Percentiles rank a stretch among this genome's conserved stretches.
These are phyloP conservation scores for Lepidurus packardi DNA, from an alignment of 1,140 invertebrate species.

Conservation along the genomic window DNA sequence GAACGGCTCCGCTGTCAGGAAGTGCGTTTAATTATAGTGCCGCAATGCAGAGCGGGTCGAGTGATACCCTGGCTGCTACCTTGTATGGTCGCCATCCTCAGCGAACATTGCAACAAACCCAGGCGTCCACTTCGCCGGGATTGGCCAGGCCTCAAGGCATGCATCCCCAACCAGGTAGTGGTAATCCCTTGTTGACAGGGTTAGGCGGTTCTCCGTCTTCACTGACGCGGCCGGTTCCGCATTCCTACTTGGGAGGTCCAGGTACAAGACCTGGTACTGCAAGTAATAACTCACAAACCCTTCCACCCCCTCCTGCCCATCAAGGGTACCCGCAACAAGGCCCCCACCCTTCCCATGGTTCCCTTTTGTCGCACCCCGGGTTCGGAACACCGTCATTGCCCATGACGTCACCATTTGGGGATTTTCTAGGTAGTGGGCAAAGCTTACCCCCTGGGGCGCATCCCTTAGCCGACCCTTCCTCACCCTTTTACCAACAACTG, in stretches of 20 bases:
- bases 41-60: background rate
- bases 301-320: conserved; percentile 30
- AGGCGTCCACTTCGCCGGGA: background rate
- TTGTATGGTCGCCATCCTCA: conserved; percentile 23
- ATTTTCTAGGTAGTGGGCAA: conserved; percentile 36
- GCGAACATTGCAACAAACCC: background rate
- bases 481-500: conserved; percentile 62
- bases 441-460: conserved; percentile 48
- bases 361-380: conserved; percentile 46
- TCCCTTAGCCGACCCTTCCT: conserved; percentile 43
- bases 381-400: conserved; percentile 37
- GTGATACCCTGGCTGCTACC: conserved; percentile 17
- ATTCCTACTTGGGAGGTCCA: conserved; percentile 2
- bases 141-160: conserved; percentile 6
- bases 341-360: conserved; percentile 47
- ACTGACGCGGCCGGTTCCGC: conserved; percentile 13
- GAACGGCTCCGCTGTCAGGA: conserved; percentile 53
- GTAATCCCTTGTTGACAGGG: background rate
- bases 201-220: background rate
- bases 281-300: conserved; percentile 4
- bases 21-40: conserved; percentile 42
- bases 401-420: conserved; percentile 37
- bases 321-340: conserved; percentile 38
- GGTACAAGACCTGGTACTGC: background rate
- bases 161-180: conserved; percentile 10